phyloP scores from a whole-genome alignment of 1,140 invertebrate species.

The Achatina immaculata region DNA sequence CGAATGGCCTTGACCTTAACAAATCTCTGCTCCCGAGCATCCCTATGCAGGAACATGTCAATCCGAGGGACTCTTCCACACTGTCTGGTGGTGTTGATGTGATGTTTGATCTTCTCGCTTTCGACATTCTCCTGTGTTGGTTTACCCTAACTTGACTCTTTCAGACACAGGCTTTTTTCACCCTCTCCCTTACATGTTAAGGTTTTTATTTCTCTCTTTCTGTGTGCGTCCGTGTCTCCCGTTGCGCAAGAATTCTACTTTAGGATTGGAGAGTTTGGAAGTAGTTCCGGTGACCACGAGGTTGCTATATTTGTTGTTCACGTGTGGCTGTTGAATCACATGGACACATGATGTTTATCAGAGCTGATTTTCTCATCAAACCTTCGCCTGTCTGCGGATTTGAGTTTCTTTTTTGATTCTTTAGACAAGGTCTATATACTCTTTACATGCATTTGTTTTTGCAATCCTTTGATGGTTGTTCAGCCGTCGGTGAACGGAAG shows the following conservation, averaged over 20 bases:
- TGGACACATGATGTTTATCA: constrained; percentile 14
- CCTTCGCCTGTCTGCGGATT: background rate
- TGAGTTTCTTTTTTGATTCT: background rate
- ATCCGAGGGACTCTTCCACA: background rate
- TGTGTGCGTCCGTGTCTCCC: background rate
- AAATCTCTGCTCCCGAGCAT: background rate
- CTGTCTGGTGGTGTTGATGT: constrained; percentile 8
- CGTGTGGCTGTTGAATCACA: constrained; percentile 1
- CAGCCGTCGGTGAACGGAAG: no score
- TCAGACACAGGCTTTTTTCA: background rate
- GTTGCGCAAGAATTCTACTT: constrained; percentile 11
- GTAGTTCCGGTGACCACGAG: constrained; percentile 7
- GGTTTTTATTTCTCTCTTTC: no score
- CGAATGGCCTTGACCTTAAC: background rate
- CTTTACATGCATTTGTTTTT: background rate
- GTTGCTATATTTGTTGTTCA: constrained; percentile 7
- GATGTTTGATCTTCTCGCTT: constrained; percentile 1
- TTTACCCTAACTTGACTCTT: constrained; percentile 17
- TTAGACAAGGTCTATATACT: background rate
- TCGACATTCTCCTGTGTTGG: constrained; percentile 4
- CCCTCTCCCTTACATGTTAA: no score
- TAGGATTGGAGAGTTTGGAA: background rate
- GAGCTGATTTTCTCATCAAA: constrained; percentile 30
- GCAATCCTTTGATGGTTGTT: background rate
- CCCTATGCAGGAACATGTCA: background rate